A percentile compares a stretch with the other conserved stretches of the same genome.
Evolutionary conservation across 2,888 invertebrate genomes (phyloP).

Genomic region (Himalopsyche tibetana): DNA sequence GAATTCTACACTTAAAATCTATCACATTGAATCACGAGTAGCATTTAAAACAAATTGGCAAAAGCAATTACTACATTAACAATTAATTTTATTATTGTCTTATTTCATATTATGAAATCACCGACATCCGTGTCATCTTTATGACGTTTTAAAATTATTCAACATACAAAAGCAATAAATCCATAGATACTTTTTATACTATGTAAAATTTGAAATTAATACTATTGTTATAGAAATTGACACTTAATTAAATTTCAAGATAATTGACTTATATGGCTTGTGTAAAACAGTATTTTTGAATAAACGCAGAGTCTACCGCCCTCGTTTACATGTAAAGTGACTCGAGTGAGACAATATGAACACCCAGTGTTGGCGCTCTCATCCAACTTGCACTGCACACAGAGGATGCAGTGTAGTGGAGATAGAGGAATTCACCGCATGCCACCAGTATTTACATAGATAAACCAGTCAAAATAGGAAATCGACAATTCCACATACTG

Average conservation of each 20-base stretch:
- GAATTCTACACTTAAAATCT: conserved; percentile 13
- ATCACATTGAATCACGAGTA: conserved; percentile 57
- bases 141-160: not conserved
- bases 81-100: conserved; percentile 55
- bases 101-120: conserved; percentile 56
- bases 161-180: not conserved
- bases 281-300: not conserved
- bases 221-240: not conserved
- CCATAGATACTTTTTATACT: not conserved
- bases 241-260: not conserved
- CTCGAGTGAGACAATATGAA: too few relatives aligned
- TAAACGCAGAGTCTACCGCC: not conserved
- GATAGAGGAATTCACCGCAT: too few relatives aligned
- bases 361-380: too few relatives aligned
- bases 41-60: conserved; percentile 46
- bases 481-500: too few relatives aligned
- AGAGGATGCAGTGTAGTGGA: too few relatives aligned
- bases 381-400: too few relatives aligned
- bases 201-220: not conserved
- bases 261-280: conserved; percentile 24
- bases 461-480: too few relatives aligned
- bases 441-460: too few relatives aligned
- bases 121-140: conserved; percentile 20
- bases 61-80: conserved; percentile 32
- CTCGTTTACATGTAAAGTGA: too few relatives aligned